Conservation (phyloP, 2,113 vertebrate species). For the Cervus canadensis region DNA sequence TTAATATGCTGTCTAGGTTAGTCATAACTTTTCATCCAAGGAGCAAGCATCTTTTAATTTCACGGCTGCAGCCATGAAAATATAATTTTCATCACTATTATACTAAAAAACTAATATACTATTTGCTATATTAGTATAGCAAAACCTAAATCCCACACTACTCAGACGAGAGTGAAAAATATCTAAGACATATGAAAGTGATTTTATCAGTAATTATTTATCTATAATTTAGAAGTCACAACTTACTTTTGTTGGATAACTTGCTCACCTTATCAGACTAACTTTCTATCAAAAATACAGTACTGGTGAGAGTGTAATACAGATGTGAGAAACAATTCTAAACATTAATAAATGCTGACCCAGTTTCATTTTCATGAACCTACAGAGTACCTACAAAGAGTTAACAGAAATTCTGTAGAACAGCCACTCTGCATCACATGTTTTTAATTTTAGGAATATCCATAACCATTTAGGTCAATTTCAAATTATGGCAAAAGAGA, state of each 20-base stretch:
- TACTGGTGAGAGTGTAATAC: neutral
- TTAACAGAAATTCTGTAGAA: neutral
- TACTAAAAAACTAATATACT: neutral
- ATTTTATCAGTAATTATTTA: neutral
- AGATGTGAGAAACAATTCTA: neutral
- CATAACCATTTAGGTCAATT: neutral
- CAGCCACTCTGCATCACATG: neutral
- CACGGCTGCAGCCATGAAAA: neutral
- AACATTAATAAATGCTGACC: neutral
- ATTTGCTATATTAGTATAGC: neutral
- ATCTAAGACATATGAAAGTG: neutral
- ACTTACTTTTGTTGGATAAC: neutral
- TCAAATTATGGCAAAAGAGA: neutral
- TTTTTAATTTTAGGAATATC: slow-evolving; percentile 19
- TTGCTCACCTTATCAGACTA: neutral
- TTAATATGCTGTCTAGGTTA: neutral
- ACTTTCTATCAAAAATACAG: neutral
- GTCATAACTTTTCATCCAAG: neutral
- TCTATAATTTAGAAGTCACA: neutral
- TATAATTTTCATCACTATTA: neutral
- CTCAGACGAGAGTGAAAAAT: neutral
- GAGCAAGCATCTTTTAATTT: neutral
- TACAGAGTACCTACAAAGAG: neutral
- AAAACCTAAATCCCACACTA: neutral
- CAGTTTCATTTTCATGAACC: neutral